Evolutionary conservation across 92 coral and sea anemone species (phyloP).

Genomic region (Parazoanthus swiftii): DNA sequence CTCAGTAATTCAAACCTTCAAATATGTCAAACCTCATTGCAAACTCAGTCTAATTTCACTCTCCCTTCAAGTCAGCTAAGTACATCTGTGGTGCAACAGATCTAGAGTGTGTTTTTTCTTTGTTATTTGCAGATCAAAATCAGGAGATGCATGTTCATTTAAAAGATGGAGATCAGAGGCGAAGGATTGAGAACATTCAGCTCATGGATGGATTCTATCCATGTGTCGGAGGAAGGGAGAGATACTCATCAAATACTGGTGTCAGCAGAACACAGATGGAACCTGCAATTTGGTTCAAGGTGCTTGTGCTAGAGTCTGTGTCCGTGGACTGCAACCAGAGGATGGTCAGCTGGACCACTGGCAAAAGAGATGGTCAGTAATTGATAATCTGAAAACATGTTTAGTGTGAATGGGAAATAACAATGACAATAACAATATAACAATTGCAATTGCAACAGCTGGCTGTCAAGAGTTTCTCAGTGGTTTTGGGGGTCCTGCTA

Average conservation of each 20-base stretch:
- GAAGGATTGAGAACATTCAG: slow-evolving; percentile 83
- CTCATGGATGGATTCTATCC: slow-evolving; percentile 90
- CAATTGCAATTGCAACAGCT: too few relatives aligned
- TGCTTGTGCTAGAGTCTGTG: slow-evolving; percentile 79
- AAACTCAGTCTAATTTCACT: too few relatives aligned
- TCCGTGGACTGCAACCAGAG: slow-evolving; percentile 83
- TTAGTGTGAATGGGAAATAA: too few relatives aligned
- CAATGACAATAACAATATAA: too few relatives aligned
- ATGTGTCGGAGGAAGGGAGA: slow-evolving; percentile 58
- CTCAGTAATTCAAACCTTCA: too few relatives aligned
- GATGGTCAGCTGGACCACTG: slow-evolving; percentile 82
- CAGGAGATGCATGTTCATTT: slow-evolving; percentile 79
- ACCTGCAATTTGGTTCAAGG: slow-evolving; percentile 96
- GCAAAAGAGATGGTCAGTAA: slow-evolving; percentile 26
- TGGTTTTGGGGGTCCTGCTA: too few relatives aligned
- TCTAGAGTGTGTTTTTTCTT: neutral
- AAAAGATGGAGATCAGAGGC: slow-evolving; percentile 78
- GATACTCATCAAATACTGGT: slow-evolving; percentile 43
- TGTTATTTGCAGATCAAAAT: neutral
- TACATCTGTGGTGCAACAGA: too few relatives aligned
- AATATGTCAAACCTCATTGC: too few relatives aligned
- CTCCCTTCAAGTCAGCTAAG: too few relatives aligned
- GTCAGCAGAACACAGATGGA: slow-evolving; percentile 62
- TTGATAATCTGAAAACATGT: too few relatives aligned
- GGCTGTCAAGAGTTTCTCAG: too few relatives aligned